Conservation (phyloP, 2,113 vertebrate species). For the rabbit (Oryctolagus cuniculus) region DNA sequence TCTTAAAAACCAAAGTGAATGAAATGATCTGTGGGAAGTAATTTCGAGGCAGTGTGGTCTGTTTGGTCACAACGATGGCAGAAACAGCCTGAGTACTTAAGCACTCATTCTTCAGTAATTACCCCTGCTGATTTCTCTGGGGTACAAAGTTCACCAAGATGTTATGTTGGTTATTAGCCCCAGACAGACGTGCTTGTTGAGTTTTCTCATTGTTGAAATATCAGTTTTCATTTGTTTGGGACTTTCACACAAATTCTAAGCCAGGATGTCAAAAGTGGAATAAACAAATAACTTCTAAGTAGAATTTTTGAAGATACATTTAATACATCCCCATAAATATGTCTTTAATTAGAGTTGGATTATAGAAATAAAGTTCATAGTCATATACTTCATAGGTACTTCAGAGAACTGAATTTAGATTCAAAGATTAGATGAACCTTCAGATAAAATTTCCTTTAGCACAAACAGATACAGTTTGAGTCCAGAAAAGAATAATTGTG, state of each 20-base stretch:
- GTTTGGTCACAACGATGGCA: neutral
- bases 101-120: neutral
- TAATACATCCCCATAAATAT: neutral
- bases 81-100: neutral
- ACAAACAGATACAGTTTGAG: neutral
- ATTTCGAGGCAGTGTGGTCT: neutral
- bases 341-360: neutral
- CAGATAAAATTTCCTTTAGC: slow-evolving; percentile 40
- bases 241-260: neutral
- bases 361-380: neutral
- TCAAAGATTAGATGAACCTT: slow-evolving; percentile 53
- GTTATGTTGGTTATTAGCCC: neutral
- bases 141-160: neutral
- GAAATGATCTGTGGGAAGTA: neutral
- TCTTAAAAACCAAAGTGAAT: slow-evolving; percentile 3
- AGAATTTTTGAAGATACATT: neutral
- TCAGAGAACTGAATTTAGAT: slow-evolving; percentile 53
- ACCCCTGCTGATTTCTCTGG: neutral
- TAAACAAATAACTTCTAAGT: neutral
- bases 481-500: slow-evolving; percentile 47
- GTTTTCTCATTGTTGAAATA: slow-evolving; percentile 3
- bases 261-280: neutral
- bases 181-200: neutral
- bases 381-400: neutral
- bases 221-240: neutral